phyloP scores from a whole-genome alignment of 2,888 invertebrate species.

The Sinopyrophorus schimmeli region DNA sequence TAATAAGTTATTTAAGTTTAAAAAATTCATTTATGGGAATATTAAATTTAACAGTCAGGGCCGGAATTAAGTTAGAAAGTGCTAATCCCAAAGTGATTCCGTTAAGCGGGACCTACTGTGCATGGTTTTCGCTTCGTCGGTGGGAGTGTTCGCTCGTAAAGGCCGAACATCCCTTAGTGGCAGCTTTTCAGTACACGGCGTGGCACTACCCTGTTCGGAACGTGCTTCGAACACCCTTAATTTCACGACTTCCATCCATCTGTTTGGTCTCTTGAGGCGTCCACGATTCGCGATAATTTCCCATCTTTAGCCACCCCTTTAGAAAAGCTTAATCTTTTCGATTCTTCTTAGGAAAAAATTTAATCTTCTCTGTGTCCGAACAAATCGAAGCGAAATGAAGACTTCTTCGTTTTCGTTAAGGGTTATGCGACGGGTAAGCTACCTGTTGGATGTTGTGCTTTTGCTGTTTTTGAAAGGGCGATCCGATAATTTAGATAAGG shows the following conservation, averaged over 20 bases:
- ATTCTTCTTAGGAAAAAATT: slow-evolving; percentile 10
- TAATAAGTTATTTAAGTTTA: no score
- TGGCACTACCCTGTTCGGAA: slow-evolving; percentile 34
- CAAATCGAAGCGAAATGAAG: slow-evolving; percentile 63
- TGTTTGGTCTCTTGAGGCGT: not conserved
- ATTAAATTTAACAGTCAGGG: no score
- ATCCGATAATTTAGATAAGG: no score
- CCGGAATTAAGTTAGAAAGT: no score
- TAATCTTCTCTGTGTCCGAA: not conserved
- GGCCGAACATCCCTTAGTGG: slow-evolving; percentile 20
- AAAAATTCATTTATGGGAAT: no score
- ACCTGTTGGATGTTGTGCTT: slow-evolving; percentile 51
- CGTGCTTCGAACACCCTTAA: slow-evolving; percentile 24
- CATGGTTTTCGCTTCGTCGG: no score
- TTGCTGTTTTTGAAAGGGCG: slow-evolving; percentile 18
- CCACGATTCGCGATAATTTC: not conserved
- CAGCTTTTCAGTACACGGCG: slow-evolving; percentile 33
- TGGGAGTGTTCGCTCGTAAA: slow-evolving; percentile 22
- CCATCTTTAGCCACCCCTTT: not conserved
- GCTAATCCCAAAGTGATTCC: no score
- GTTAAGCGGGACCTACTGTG: no score
- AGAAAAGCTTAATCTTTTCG: not conserved
- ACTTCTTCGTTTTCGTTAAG: slow-evolving; percentile 77
- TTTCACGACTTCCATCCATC: slow-evolving; percentile 11
- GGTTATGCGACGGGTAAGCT: slow-evolving; percentile 78